These are phyloP conservation scores for Lasioglossum zephyrum DNA, from an alignment of 2,888 invertebrate genomes.

Conservation along the genomic window DNA sequence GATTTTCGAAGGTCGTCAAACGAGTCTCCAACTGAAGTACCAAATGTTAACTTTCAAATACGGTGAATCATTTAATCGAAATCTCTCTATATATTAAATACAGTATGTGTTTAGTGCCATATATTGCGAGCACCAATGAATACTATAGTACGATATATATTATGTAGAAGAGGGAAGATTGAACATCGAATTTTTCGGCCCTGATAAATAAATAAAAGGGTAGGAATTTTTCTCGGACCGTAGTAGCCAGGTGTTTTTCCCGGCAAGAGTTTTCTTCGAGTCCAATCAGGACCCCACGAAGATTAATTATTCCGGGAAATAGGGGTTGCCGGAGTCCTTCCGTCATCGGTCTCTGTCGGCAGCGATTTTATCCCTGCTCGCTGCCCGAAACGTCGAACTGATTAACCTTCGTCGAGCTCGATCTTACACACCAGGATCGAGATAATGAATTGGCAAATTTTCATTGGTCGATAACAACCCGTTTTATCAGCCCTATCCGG, in stretches of 20 bases:
- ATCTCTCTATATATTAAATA: too few species aligned
- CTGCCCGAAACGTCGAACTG: slow-evolving; percentile 44
- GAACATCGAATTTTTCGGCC: background rate
- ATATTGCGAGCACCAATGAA: background rate
- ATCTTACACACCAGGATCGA: background rate
- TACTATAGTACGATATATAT: background rate
- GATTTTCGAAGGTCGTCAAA: background rate
- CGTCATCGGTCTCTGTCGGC: slow-evolving; percentile 65
- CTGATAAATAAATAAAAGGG: background rate
- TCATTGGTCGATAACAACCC: background rate
- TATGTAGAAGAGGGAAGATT: background rate
- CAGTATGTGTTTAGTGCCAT: too few species aligned
- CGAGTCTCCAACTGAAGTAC: too few species aligned
- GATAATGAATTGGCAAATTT: slow-evolving; percentile 26
- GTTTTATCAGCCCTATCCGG: background rate
- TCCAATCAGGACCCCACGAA: background rate
- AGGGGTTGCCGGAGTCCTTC: slow-evolving; percentile 26
- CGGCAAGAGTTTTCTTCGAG: background rate
- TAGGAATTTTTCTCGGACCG: background rate
- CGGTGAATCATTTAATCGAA: too few species aligned
- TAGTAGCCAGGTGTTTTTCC: background rate
- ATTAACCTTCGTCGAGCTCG: slow-evolving; percentile 31
- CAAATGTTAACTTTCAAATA: background rate
- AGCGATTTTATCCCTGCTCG: slow-evolving; percentile 42
- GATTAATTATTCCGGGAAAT: slow-evolving; percentile 58